Evolutionary conservation across 2,888 invertebrate species (phyloP).

Genomic region (Agriotes lineatus): DNA sequence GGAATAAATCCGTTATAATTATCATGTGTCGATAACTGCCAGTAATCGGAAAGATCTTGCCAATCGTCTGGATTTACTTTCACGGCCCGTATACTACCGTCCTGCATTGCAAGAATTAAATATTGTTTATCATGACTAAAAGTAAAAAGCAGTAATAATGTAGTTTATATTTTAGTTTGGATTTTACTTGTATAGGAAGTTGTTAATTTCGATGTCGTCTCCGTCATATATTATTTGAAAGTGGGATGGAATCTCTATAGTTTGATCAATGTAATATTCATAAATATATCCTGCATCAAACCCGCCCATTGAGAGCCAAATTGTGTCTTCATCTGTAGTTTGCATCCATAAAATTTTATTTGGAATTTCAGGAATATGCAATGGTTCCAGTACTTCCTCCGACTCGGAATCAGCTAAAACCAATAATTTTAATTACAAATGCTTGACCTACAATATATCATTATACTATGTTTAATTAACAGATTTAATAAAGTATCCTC

Average conservation of each 20-base stretch:
- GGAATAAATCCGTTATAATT: slow-evolving; percentile 77
- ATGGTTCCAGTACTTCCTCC: slow-evolving; percentile 68
- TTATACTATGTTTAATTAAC: too few relatives aligned
- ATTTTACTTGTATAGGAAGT: slow-evolving; percentile 69
- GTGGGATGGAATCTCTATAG: slow-evolving; percentile 63
- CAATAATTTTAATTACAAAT: too few relatives aligned
- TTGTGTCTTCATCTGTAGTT: slow-evolving; percentile 67
- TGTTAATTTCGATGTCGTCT: slow-evolving; percentile 71
- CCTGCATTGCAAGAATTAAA: slow-evolving; percentile 72
- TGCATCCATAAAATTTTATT: slow-evolving; percentile 71
- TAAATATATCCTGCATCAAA: slow-evolving; percentile 78
- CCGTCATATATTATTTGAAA: slow-evolving; percentile 68
- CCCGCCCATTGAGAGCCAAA: slow-evolving; percentile 75
- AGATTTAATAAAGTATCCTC: too few relatives aligned
- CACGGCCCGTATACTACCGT: slow-evolving; percentile 73
- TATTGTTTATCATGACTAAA: slow-evolving; percentile 67
- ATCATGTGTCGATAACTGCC: slow-evolving; percentile 82
- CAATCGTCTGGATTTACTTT: slow-evolving; percentile 66
- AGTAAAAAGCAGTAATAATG: too few relatives aligned
- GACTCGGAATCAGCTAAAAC: slow-evolving; percentile 69
- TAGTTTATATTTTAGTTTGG: too few relatives aligned
- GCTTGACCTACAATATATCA: too few relatives aligned
- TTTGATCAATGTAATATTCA: slow-evolving; percentile 68
- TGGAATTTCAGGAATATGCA: slow-evolving; percentile 71
- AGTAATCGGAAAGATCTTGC: slow-evolving; percentile 74